These are phyloP conservation scores for Trichacis sp. DNA, from an alignment of 2,888 invertebrate genomes.

Conservation along the genomic window DNA sequence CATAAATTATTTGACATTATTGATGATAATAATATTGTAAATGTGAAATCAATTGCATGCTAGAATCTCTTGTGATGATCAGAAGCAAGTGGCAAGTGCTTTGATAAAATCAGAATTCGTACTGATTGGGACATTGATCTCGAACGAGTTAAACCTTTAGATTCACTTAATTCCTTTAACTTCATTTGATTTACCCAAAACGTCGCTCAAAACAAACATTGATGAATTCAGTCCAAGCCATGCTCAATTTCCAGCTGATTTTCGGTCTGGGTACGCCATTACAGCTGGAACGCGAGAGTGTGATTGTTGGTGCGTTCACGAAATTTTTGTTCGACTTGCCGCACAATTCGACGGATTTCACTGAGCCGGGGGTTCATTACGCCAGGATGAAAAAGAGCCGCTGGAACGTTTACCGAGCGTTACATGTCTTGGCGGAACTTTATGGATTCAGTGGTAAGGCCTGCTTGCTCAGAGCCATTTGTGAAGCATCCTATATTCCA, in stretches of 20 bases:
- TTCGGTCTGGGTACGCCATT: constrained; percentile 68
- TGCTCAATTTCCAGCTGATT: constrained; percentile 59
- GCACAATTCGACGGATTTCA: constrained; percentile 64
- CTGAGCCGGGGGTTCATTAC: constrained; percentile 58
- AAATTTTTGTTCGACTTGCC: constrained; percentile 67
- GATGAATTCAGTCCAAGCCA: too few relatives aligned
- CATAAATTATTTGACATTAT: too few relatives aligned
- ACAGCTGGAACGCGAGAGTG: constrained; percentile 64
- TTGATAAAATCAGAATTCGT: too few relatives aligned
- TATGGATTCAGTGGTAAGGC: constrained; percentile 70
- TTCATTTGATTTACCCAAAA: background rate
- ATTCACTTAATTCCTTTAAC: too few relatives aligned
- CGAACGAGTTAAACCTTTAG: too few relatives aligned
- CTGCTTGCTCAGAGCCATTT: constrained; percentile 82
- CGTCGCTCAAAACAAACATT: background rate
- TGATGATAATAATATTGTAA: too few relatives aligned
- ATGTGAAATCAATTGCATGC: too few relatives aligned
- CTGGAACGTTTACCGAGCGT: constrained; percentile 77
- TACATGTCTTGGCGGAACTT: constrained; percentile 72
- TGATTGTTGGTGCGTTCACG: constrained; percentile 66
- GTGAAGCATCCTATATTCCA: constrained; percentile 80
- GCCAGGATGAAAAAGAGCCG: constrained; percentile 52
- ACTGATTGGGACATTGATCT: too few relatives aligned
- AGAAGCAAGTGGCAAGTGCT: too few relatives aligned
- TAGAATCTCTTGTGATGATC: too few relatives aligned